Evolutionary conservation across 2,113 vertebrate species (phyloP).

Genomic region (Dolichotis patagonum): DNA sequence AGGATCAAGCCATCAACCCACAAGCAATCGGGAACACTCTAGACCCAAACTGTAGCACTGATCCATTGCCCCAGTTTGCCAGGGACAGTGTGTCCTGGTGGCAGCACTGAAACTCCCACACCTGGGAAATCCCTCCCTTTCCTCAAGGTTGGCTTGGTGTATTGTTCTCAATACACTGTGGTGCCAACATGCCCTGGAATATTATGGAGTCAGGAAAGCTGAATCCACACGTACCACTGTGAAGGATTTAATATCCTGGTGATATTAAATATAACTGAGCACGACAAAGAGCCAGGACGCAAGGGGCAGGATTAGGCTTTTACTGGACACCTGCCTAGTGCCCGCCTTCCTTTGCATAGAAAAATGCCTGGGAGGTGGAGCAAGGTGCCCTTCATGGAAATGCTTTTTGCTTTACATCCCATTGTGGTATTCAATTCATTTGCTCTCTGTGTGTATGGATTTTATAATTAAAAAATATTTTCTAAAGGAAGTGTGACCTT

Average conservation of each 20-base stretch:
- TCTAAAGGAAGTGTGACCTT: slow-evolving; percentile 36
- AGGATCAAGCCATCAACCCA: neutral
- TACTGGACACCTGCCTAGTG: neutral
- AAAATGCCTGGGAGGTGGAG: neutral
- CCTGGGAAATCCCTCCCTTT: neutral
- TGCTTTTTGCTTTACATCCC: neutral
- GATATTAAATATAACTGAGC: neutral
- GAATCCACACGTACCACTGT: accelerated
- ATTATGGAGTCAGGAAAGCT: neutral
- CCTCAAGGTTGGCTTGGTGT: neutral
- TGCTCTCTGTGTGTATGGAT: neutral
- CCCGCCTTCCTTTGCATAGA: neutral
- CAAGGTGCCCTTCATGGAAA: neutral
- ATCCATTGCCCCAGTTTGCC: accelerated
- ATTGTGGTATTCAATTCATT: neutral
- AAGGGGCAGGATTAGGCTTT: neutral
- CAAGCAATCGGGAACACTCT: too few relatives aligned
- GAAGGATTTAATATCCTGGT: neutral
- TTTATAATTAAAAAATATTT: slow-evolving; percentile 49
- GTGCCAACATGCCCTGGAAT: neutral
- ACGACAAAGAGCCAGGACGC: neutral
- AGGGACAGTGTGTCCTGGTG: neutral
- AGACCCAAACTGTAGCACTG: neutral
- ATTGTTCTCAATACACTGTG: neutral
- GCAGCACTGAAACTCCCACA: too few relatives aligned